These are phyloP conservation scores for Protomyctophum bolini DNA, from an alignment of 2,113 vertebrate species.

Conservation along the genomic window DNA sequence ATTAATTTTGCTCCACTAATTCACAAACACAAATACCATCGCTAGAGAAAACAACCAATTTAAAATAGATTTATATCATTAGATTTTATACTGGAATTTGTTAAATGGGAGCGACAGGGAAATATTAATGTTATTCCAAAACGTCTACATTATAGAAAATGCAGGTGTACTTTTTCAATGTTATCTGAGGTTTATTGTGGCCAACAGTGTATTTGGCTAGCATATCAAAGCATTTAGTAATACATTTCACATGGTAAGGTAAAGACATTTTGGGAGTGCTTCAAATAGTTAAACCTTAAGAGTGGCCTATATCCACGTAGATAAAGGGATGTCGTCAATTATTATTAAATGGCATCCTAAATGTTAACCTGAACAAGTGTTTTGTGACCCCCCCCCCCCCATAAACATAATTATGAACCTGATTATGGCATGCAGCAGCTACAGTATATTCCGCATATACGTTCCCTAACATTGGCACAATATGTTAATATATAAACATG, in stretches of 20 bases:
- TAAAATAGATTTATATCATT: slow-evolving; percentile 37
- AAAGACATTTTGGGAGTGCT: slow-evolving; percentile 47
- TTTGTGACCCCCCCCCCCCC: no score
- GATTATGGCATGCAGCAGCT: no score
- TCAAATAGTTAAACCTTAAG: slow-evolving; percentile 5
- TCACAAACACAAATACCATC: slow-evolving; percentile 68
- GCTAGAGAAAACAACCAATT: slow-evolving; percentile 48
- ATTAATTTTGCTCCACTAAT: slow-evolving; percentile 73
- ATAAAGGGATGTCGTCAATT: slow-evolving; percentile 27
- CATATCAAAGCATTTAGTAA: slow-evolving; percentile 40
- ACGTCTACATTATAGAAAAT: slow-evolving; percentile 29
- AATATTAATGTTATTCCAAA: slow-evolving; percentile 18
- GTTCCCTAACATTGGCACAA: no score
- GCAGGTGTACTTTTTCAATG: slow-evolving; percentile 9
- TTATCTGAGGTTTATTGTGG: not conserved
- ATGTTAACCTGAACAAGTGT: slow-evolving; percentile 56
- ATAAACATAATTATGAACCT: no score
- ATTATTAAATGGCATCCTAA: slow-evolving; percentile 39
- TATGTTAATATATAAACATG: no score
- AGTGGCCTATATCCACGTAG: slow-evolving; percentile 29
- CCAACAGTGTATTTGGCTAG: slow-evolving; percentile 30
- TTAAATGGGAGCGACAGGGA: slow-evolving; percentile 19
- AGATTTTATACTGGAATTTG: slow-evolving; percentile 27
- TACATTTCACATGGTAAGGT: not conserved
- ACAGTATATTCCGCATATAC: no score